These are phyloP conservation scores for Arctocebus calabarensis DNA, from an alignment of 2,797 vertebrate genomes.

Conservation along the genomic window DNA sequence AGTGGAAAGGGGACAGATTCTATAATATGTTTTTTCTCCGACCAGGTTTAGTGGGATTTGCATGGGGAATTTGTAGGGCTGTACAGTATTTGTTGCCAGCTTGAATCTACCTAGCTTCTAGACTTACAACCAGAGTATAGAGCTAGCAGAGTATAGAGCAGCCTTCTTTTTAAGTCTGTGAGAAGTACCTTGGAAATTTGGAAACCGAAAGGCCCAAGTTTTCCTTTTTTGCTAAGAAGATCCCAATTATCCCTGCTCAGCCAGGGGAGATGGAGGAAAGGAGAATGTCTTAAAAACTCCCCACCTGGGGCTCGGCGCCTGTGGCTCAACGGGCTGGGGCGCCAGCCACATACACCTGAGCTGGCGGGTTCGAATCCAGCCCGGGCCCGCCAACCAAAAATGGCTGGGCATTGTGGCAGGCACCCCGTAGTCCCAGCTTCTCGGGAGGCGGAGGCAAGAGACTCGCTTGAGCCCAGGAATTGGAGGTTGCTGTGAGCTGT, in stretches of 20 bases:
- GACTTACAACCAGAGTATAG: background rate
- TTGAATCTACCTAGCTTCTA: background rate
- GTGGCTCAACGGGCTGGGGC: too few species aligned
- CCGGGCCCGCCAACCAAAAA: too few species aligned
- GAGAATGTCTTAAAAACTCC: background rate
- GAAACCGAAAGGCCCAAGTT: background rate
- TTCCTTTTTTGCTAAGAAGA: constrained; percentile 52
- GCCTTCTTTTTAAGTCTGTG: constrained; percentile 21
- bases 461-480: too few species aligned
- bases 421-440: too few species aligned
- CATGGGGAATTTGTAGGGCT: background rate
- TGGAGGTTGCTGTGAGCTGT: too few species aligned
- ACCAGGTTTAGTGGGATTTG: constrained; percentile 26
- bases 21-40: constrained; percentile 34
- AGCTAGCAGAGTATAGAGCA: background rate
- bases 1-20: background rate
- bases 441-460: too few species aligned
- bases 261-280: background rate
- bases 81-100: background rate
- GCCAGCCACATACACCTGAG: too few species aligned
- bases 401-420: too few species aligned
- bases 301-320: too few species aligned
- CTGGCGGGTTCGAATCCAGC: too few species aligned
- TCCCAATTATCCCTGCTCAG: background rate
- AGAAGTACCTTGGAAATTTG: background rate